Evolutionary conservation across 1,140 invertebrate genomes (phyloP).

Genomic region (Zaprionus camerounensis): DNA sequence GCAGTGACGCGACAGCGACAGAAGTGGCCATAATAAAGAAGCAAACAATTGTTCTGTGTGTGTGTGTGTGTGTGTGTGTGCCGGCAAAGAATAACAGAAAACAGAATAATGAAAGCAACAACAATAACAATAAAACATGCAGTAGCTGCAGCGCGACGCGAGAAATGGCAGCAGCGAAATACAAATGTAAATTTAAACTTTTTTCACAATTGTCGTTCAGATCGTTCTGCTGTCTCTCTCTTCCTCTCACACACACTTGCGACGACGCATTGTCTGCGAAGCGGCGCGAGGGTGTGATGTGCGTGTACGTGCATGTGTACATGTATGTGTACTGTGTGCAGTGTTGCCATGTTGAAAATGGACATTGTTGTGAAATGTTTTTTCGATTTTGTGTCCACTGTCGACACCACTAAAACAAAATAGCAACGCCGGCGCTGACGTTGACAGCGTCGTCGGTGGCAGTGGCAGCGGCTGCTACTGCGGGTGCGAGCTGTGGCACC

Average conservation of each 20-base stretch:
- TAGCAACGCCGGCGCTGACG: conserved; percentile 24
- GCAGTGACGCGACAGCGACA: conserved; percentile 54
- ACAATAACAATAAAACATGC: conserved; percentile 30
- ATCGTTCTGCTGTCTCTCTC: conserved; percentile 6
- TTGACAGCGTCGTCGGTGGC: neutral
- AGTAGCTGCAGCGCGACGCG: conserved; percentile 31
- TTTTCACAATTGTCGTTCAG: conserved; percentile 59
- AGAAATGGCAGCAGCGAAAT: conserved; percentile 54
- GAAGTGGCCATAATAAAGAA: conserved; percentile 67
- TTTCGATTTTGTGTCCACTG: conserved; percentile 75
- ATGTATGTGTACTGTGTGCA: conserved; percentile 35
- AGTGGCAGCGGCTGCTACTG: conserved; percentile 23
- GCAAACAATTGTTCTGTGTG: conserved; percentile 29
- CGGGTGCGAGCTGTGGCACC: conserved; percentile 45
- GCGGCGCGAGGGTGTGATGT: conserved; percentile 54
- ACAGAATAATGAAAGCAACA: conserved; percentile 37
- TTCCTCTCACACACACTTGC: neutral
- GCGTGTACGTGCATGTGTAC: conserved; percentile 15
- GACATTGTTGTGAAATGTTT: conserved; percentile 81
- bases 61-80: neutral
- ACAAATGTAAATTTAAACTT: conserved; percentile 80
- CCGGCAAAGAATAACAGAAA: conserved; percentile 39
- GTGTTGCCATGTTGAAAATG: conserved; percentile 71
- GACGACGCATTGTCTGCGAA: conserved; percentile 39
- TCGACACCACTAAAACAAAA: conserved; percentile 74